These are phyloP conservation scores for Acanthacorydalis orientalis DNA, from an alignment of 2,888 invertebrate genomes.

Conservation along the genomic window DNA sequence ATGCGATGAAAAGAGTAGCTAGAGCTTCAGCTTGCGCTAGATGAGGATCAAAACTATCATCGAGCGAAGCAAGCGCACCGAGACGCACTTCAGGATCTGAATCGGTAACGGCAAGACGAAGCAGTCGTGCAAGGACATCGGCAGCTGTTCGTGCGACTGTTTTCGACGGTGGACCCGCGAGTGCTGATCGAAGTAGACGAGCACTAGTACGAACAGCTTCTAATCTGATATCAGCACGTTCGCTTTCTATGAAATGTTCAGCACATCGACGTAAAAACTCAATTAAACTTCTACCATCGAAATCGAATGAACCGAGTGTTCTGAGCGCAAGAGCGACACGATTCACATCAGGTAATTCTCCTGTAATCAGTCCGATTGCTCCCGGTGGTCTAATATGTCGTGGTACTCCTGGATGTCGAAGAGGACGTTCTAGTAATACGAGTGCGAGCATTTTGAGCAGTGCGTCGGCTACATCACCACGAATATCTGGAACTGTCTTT, in stretches of 20 bases:
- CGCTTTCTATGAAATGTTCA: constrained; percentile 77
- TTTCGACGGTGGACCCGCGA: constrained; percentile 50
- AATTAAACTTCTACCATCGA: constrained; percentile 80
- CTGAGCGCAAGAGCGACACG: constrained; percentile 81
- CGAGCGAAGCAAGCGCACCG: constrained; percentile 80
- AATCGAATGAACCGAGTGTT: constrained; percentile 74
- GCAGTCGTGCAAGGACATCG: constrained; percentile 75
- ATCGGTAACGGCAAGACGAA: constrained; percentile 90
- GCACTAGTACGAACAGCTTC: constrained; percentile 93
- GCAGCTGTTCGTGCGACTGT: constrained; percentile 80
- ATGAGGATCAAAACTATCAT: constrained; percentile 84
- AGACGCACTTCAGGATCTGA: constrained; percentile 87
- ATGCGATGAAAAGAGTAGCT: constrained; percentile 78
- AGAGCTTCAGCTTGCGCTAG: constrained; percentile 93
- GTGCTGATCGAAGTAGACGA: constrained; percentile 68
- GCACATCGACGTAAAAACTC: constrained; percentile 88
- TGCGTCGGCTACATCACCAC: constrained; percentile 82
- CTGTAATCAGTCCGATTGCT: constrained; percentile 22
- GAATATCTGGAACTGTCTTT: constrained; percentile 69
- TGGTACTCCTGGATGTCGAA: constrained; percentile 66
- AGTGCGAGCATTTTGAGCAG: constrained; percentile 80
- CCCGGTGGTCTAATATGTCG: constrained; percentile 31
- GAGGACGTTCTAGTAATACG: constrained; percentile 74
- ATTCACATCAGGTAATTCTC: constrained; percentile 51
- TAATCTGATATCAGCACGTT: constrained; percentile 77